These are phyloP conservation scores for Nycticebus coucang DNA, from an alignment of 2,113 vertebrate species.

Conservation along the genomic window DNA sequence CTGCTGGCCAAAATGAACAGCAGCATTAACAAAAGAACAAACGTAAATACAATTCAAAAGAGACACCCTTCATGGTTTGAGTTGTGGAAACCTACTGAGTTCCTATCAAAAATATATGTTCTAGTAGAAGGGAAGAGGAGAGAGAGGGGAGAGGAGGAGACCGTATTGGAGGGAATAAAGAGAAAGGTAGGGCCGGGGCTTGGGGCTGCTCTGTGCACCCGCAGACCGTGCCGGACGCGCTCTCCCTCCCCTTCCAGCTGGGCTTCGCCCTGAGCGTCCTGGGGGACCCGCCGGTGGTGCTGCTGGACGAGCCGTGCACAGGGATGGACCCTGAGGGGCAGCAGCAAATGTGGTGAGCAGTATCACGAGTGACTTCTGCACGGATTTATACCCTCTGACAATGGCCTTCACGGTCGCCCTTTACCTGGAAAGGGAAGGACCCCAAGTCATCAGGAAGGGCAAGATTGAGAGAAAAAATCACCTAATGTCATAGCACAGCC, in stretches of 20 bases:
- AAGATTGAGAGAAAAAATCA: not conserved
- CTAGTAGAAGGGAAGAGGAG: no score
- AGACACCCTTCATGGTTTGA: no score
- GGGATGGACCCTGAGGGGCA: constrained; percentile 94
- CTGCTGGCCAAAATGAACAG: no score
- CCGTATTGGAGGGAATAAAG: constrained; percentile 64
- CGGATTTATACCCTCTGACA: no score
- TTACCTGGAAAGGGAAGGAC: not conserved
- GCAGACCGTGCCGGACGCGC: rapidly evolving
- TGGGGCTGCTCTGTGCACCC: rapidly evolving
- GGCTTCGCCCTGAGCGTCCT: constrained; percentile 93
- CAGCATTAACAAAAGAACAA: no score
- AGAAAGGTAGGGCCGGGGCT: constrained; percentile 24
- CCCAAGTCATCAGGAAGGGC: not conserved
- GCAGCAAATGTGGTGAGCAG: constrained; percentile 90
- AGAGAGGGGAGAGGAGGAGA: not conserved
- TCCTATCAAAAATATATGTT: no score
- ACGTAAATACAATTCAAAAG: no score
- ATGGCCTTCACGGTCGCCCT: not conserved
- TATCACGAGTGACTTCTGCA: no score
- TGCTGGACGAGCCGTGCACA: constrained; percentile 92
- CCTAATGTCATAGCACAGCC: not conserved
- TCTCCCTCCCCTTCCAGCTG: constrained; percentile 82
- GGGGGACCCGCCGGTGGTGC: constrained; percentile 88
- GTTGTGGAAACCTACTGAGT: no score